Conservation (phyloP, 2,797 vertebrate species). For the Acipenser transmontanus region DNA sequence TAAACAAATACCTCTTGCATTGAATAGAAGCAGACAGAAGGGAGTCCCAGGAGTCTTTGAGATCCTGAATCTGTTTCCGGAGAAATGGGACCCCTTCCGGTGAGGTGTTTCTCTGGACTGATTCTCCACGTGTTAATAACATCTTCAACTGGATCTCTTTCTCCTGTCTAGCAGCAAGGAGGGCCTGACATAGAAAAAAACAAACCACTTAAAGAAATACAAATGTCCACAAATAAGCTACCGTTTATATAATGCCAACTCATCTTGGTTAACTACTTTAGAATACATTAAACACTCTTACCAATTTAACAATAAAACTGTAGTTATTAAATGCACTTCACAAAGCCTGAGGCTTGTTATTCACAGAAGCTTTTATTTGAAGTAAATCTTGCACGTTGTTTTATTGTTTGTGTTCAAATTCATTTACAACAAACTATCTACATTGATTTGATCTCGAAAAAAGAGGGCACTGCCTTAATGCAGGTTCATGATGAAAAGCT, state of each 20-base stretch:
- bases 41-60: conserved; percentile 87
- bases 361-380: no score
- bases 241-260: not conserved
- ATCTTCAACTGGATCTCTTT: conserved; percentile 96
- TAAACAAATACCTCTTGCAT: conserved; percentile 79
- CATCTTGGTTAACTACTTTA: not conserved
- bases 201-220: not conserved
- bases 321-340: no score
- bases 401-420: no score
- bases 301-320: no score
- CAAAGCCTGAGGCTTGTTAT: no score
- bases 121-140: conserved; percentile 83
- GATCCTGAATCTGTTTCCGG: conserved; percentile 80
- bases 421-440: no score
- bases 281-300: not conserved
- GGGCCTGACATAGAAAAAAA: conserved; percentile 52
- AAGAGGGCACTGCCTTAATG: no score
- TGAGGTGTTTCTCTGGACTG: conserved; percentile 89
- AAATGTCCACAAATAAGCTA: not conserved
- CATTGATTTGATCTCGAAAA: no score
- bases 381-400: no score
- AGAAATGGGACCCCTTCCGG: conserved; percentile 77
- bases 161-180: conserved; percentile 83
- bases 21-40: conserved; percentile 82
- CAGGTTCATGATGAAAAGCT: no score